A percentile compares a stretch with the other conserved stretches of the same genome.
phyloP scores from a whole-genome alignment of 2,113 vertebrate species.

The Anoplopoma fimbria region DNA sequence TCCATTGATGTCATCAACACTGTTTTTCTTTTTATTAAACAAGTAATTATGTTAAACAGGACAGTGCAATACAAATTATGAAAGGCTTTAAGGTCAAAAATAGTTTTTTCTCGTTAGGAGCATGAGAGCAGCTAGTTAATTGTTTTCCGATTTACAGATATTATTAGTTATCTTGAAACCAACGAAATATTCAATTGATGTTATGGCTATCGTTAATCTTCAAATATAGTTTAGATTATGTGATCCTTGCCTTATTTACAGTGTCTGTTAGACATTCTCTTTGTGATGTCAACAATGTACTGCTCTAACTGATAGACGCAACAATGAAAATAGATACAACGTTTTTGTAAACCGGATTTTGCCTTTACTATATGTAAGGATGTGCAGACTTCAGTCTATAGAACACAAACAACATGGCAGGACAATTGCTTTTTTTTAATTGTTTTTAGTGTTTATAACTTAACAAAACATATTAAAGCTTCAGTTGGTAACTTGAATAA shows the following conservation, averaged over 20 bases:
- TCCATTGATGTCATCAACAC: not conserved
- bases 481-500: not conserved
- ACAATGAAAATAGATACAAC: not conserved
- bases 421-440: not conserved
- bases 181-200: not conserved
- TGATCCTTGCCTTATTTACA: too few relatives aligned
- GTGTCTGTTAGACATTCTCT: not conserved
- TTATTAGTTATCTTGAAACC: not conserved
- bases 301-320: not conserved
- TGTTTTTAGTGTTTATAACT: not conserved
- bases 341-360: too few relatives aligned
- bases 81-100: not conserved
- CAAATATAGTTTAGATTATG: too few relatives aligned
- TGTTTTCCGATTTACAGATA: too few relatives aligned
- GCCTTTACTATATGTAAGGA: not conserved
- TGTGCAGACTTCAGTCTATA: not conserved
- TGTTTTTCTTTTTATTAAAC: too few relatives aligned
- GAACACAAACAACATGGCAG: not conserved
- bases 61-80: not conserved
- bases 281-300: not conserved
- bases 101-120: not conserved
- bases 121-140: not conserved
- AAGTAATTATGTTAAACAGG: not conserved
- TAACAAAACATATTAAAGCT: conserved; percentile 10
- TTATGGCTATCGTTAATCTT: too few relatives aligned